Evolutionary conservation across 1,140 invertebrate species (phyloP).

Genomic region (Contarinia nasturtii): DNA sequence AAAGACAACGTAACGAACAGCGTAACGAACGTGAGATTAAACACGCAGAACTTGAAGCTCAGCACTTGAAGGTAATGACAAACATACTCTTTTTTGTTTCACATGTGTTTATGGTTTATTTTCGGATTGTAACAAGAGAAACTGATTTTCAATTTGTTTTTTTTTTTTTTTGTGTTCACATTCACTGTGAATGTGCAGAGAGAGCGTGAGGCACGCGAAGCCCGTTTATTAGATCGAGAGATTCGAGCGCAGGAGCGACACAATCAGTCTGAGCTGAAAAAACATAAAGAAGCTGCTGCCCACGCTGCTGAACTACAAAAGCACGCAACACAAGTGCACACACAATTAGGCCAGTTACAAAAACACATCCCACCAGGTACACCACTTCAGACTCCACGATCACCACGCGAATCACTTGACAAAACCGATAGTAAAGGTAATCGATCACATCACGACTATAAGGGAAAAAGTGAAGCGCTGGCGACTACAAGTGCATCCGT

Average conservation of each 20-base stretch:
- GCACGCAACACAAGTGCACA: slow-evolving; percentile 6
- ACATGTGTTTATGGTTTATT: no score
- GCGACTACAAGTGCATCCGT: no score
- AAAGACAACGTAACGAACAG: slow-evolving; percentile 21
- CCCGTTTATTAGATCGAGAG: slow-evolving; percentile 22
- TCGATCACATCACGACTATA: no score
- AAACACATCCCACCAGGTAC: neutral
- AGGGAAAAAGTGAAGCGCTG: no score
- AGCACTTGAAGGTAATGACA: slow-evolving; percentile 21
- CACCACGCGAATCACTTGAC: neutral
- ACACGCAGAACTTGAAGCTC: slow-evolving; percentile 24
- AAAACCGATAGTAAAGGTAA: no score
- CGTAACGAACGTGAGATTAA: slow-evolving; percentile 18
- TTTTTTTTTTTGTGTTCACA: slow-evolving; percentile 5
- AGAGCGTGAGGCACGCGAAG: slow-evolving; percentile 23
- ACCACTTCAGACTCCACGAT: neutral
- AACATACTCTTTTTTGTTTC: neutral
- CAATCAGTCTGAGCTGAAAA: slow-evolving; percentile 11
- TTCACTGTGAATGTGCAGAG: slow-evolving; percentile 11
- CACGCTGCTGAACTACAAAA: slow-evolving; percentile 5
- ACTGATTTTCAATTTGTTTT: slow-evolving; percentile 1
- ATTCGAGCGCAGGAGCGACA: slow-evolving; percentile 10
- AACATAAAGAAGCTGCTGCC: slow-evolving; percentile 14
- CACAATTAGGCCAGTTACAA: neutral
- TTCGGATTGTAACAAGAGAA: no score